phyloP scores from a whole-genome alignment of 2,113 vertebrate species.

The Callocephalon fimbriatum region DNA sequence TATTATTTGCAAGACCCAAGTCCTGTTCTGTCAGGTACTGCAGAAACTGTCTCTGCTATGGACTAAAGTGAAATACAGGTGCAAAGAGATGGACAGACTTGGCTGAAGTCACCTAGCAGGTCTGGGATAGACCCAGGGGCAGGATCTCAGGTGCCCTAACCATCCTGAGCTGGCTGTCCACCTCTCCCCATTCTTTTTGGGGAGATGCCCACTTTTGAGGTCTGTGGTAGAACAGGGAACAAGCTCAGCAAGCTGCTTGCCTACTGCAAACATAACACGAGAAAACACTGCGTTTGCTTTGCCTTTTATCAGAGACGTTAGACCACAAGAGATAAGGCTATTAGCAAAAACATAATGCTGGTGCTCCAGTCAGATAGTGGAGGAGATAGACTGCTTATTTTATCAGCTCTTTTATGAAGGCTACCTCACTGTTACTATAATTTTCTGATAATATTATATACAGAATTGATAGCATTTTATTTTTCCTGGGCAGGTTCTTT shows the following conservation, averaged over 20 bases:
- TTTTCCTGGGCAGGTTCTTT: constrained; percentile 26
- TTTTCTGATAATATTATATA: constrained; percentile 61
- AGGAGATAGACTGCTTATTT: constrained; percentile 42
- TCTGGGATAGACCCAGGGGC: not conserved
- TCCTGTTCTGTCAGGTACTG: not conserved
- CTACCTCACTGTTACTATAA: constrained; percentile 15
- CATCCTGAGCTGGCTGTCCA: not conserved
- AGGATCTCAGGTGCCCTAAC: not conserved
- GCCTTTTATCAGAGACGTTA: constrained; percentile 57
- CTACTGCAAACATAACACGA: not conserved
- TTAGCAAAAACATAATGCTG: constrained; percentile 35
- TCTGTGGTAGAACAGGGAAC: not conserved
- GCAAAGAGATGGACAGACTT: not conserved
- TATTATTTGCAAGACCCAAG: not conserved
- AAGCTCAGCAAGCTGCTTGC: not conserved
- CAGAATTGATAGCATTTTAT: not conserved
- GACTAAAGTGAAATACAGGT: not conserved
- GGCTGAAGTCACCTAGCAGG: not conserved
- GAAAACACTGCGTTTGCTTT: not conserved
- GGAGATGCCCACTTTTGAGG: not conserved
- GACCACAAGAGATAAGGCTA: constrained; percentile 48
- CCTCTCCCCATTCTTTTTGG: not conserved
- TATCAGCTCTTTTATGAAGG: constrained; percentile 52
- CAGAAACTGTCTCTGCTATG: not conserved
- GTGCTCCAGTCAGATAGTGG: constrained; percentile 38